Percentiles rank a stretch among this genome's conserved stretches.
Evolutionary conservation across 1,140 invertebrate genomes (phyloP).

Genomic region (Drosophila pandora): DNA sequence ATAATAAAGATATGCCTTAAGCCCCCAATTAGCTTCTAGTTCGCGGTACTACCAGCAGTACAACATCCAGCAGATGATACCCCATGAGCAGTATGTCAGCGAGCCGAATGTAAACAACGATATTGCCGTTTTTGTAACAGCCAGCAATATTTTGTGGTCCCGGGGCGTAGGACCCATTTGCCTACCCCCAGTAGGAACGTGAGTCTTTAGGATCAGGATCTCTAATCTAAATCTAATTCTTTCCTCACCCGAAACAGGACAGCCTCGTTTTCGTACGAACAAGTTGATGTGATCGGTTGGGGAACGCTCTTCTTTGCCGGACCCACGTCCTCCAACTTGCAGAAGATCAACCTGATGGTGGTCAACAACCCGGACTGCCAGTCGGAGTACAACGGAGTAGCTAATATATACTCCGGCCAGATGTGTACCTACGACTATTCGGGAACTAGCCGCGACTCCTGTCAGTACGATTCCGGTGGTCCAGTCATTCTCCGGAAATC

Average conservation of each 20-base stretch:
- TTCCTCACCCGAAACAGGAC: slow-evolving; percentile 17
- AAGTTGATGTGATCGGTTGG: slow-evolving; percentile 70
- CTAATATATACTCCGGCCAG: slow-evolving; percentile 47
- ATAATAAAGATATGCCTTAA: background rate
- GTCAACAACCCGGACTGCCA: slow-evolving; percentile 60
- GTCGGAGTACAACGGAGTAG: slow-evolving; percentile 38
- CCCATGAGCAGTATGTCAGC: slow-evolving; percentile 50
- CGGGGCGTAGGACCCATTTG: slow-evolving; percentile 78
- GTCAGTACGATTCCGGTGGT: slow-evolving; percentile 80
- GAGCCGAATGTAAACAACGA: slow-evolving; percentile 57
- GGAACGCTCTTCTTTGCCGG: slow-evolving; percentile 68
- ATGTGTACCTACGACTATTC: slow-evolving; percentile 76
- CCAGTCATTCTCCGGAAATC: slow-evolving; percentile 54
- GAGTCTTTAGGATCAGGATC: slow-evolving; percentile 8
- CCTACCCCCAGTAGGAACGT: slow-evolving; percentile 64
- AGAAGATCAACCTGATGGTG: slow-evolving; percentile 68
- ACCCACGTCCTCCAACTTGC: slow-evolving; percentile 40
- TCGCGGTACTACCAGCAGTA: slow-evolving; percentile 61
- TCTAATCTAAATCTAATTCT: background rate
- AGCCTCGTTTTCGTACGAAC: slow-evolving; percentile 51
- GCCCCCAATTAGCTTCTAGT: slow-evolving; percentile 39
- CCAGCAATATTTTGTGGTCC: slow-evolving; percentile 59
- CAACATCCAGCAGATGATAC: slow-evolving; percentile 46
- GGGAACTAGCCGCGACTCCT: slow-evolving; percentile 64
- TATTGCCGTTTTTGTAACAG: slow-evolving; percentile 63